Conservation (phyloP, 53 echinoderm and acorn worm species). For the Pentamera pediparva region DNA sequence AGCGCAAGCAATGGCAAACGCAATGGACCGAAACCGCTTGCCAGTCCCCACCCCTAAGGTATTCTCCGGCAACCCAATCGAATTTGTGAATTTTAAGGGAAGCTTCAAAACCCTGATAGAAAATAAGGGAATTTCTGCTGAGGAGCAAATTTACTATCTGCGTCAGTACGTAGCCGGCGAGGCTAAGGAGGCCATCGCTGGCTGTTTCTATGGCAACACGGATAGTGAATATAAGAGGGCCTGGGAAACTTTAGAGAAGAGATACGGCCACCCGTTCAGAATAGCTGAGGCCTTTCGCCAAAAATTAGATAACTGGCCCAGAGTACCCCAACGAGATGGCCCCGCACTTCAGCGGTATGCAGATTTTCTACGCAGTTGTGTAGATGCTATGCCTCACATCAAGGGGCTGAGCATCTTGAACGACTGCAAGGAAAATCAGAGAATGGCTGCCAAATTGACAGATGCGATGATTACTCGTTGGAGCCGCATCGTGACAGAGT, state of each 20-base stretch:
- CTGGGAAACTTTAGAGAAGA: conserved; percentile 28
- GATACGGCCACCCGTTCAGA: conserved; percentile 55
- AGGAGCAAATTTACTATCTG: conserved; percentile 31
- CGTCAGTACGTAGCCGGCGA: conserved; percentile 40
- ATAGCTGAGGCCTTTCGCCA: conserved; percentile 50
- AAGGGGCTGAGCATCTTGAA: conserved; percentile 41
- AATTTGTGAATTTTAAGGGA: conserved; percentile 27
- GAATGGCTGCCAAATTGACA: conserved; percentile 39
- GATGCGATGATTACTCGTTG: conserved; percentile 47
- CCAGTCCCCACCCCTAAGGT: conserved; percentile 12
- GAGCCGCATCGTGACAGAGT: conserved; percentile 46
- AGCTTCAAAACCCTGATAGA: conserved; percentile 40
- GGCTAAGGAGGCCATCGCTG: conserved; percentile 29
- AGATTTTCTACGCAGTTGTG: conserved; percentile 42
- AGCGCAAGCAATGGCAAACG: conserved; percentile 16
- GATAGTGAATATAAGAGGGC: conserved; percentile 44
- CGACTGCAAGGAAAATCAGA: conserved; percentile 59
- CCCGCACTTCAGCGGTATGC: conserved; percentile 44
- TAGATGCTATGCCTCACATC: conserved; percentile 56
- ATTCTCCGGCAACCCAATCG: conserved; percentile 31
- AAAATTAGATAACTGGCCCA: conserved; percentile 45
- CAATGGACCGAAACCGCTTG: conserved; percentile 24
- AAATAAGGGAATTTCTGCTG: conserved; percentile 26
- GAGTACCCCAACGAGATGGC: conserved; percentile 30
- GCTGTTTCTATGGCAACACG: conserved; percentile 38